phyloP scores from a whole-genome alignment of 1,140 invertebrate species.

The Venustaconcha ellipsiformis region DNA sequence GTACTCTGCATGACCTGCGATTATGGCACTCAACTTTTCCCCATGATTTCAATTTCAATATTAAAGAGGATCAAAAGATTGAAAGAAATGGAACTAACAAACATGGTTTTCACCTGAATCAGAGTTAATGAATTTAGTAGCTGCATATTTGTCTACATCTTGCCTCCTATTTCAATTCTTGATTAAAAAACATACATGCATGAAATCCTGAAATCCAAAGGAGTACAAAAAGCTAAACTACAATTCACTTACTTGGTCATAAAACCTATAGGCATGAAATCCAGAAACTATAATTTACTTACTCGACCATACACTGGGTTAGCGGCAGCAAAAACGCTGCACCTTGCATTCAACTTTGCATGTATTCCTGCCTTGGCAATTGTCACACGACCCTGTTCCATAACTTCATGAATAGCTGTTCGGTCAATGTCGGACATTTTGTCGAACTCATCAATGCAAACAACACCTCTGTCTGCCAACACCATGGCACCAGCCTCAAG shows the following conservation, averaged over 20 bases:
- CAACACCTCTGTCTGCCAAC: slow-evolving; percentile 96
- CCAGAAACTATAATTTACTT: slow-evolving; percentile 55
- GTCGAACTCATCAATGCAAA: slow-evolving; percentile 99
- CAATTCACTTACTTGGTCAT: slow-evolving; percentile 83
- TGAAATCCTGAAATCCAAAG: no score
- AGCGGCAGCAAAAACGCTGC: slow-evolving; percentile 97
- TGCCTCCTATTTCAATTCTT: no score
- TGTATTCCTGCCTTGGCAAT: slow-evolving; percentile 99
- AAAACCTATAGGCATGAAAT: slow-evolving; percentile 62
- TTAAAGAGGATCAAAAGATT: no score
- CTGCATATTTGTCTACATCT: no score
- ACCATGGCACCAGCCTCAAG: slow-evolving; percentile 99
- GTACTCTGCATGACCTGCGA: no score
- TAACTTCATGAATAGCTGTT: slow-evolving; percentile 98
- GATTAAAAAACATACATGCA: no score
- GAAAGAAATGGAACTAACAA: no score
- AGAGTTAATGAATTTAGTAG: no score
- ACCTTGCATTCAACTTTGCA: slow-evolving; percentile 96
- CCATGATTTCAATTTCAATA: no score
- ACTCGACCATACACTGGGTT: slow-evolving; percentile 99
- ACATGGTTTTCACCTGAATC: no score
- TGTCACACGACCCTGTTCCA: slow-evolving; percentile 85
- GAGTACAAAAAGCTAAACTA: no score
- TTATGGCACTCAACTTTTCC: no score
- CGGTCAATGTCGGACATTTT: slow-evolving; percentile 99